Percentiles rank a stretch among this genome's conserved stretches.
Evolutionary conservation across 2,113 vertebrate species (phyloP).

Genomic region (Rhynchomys soricoides): DNA sequence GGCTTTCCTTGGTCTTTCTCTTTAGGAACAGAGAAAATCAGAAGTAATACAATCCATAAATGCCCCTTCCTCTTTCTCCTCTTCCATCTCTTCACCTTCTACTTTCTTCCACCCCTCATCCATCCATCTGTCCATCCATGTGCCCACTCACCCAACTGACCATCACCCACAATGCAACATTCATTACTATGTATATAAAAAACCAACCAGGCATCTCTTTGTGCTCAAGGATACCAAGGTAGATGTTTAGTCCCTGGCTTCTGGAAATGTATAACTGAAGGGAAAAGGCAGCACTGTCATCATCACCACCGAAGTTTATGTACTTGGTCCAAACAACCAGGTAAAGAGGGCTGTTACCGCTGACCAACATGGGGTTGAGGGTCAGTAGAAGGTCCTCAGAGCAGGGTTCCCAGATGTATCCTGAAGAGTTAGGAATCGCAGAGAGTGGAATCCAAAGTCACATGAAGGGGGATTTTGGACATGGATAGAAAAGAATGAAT

Average conservation of each 20-base stretch:
- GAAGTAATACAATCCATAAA: background rate
- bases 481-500: background rate
- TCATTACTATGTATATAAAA: background rate
- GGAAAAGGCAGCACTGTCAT: background rate
- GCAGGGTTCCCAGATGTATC: background rate
- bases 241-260: background rate
- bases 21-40: conserved; percentile 34
- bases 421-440: background rate
- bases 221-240: background rate
- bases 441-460: background rate
- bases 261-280: background rate
- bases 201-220: background rate
- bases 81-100: too few species aligned
- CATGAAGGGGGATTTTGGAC: background rate
- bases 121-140: too few species aligned
- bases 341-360: background rate
- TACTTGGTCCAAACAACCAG: too few species aligned
- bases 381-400: background rate
- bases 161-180: background rate
- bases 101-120: background rate
- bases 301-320: background rate
- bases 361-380: background rate
- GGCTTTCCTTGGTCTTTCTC: conserved; percentile 45
- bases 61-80: too few species aligned
- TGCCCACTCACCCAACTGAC: too few species aligned